Percentiles rank a stretch among this genome's conserved stretches.
Evolutionary conservation across 2,113 vertebrate species (phyloP).

Genomic region (Eptesicus fuscus): DNA sequence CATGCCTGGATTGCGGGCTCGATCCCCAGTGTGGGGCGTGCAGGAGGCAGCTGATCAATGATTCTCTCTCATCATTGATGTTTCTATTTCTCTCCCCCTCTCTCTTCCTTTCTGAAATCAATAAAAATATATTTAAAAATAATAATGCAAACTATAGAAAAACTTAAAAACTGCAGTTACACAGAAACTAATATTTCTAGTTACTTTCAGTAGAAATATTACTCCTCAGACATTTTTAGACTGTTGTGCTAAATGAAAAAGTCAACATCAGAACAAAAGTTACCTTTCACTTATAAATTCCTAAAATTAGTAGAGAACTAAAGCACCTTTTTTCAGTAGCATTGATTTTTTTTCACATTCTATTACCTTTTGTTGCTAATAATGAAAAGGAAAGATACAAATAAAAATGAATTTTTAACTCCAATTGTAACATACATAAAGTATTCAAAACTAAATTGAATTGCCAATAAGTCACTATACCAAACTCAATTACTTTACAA

Average conservation of each 20-base stretch:
- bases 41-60: too few relatives aligned
- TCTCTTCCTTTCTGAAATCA: too few relatives aligned
- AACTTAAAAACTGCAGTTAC: background rate
- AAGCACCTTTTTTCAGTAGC: background rate
- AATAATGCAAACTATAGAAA: background rate
- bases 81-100: too few relatives aligned
- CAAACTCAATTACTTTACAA: background rate
- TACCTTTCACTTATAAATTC: background rate
- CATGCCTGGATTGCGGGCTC: too few relatives aligned
- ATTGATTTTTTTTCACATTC: background rate
- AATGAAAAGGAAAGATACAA: background rate
- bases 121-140: background rate
- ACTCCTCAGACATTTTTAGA: background rate
- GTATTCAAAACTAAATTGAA: slow-evolving; percentile 5
- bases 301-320: background rate
- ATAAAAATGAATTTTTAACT: slow-evolving; percentile 15
- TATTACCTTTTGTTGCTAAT: background rate
- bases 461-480: background rate
- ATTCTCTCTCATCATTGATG: too few relatives aligned
- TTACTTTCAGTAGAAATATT: slow-evolving; percentile 19
- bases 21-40: too few relatives aligned
- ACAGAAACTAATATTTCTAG: background rate
- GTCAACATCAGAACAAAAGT: background rate
- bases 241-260: background rate
- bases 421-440: background rate